A percentile compares a stretch with the other conserved stretches of the same genome.
Evolutionary conservation across 2,888 invertebrate species (phyloP).

Genomic region (Tetheella fluctuosa): DNA sequence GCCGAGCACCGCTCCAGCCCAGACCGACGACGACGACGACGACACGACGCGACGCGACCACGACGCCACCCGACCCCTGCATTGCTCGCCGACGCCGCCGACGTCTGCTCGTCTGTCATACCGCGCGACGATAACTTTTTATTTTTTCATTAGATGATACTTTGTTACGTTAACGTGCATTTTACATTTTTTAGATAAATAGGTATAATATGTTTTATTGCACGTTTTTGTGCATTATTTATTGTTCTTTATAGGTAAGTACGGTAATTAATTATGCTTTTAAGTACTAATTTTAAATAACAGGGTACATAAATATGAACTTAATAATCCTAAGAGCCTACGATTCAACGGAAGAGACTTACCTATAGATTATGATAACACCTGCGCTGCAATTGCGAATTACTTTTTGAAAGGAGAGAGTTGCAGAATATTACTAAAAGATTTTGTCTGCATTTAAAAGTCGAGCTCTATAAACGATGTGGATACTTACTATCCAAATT

Average conservation of each 20-base stretch:
- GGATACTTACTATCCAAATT: background rate
- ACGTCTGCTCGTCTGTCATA: conserved; percentile 18
- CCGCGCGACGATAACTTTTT: conserved; percentile 17
- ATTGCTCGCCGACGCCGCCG: conserved; percentile 25
- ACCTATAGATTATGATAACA: conserved; percentile 36
- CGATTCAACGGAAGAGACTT: conserved; percentile 49
- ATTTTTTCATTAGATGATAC: conserved; percentile 29
- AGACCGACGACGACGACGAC: conserved; percentile 14
- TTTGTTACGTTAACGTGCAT: conserved; percentile 15
- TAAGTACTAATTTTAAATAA: conserved; percentile 71
- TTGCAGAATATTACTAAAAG: background rate
- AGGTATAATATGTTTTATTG: conserved; percentile 32
- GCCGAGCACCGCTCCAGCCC: conserved; percentile 32
- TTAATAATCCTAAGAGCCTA: conserved; percentile 17
- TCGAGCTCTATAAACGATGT: background rate
- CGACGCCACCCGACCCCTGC: conserved; percentile 39
- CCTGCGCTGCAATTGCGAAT: conserved; percentile 14
- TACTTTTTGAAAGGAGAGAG: background rate
- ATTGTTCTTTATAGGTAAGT: conserved; percentile 65
- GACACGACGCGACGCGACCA: background rate
- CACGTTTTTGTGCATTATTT: conserved; percentile 73
- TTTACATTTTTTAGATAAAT: conserved; percentile 23
- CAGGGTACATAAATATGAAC: conserved; percentile 70
- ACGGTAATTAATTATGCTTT: conserved; percentile 45
- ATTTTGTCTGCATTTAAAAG: background rate